Conservation (phyloP, 1,140 invertebrate species). For the Aphaenogaster floridana region DNA sequence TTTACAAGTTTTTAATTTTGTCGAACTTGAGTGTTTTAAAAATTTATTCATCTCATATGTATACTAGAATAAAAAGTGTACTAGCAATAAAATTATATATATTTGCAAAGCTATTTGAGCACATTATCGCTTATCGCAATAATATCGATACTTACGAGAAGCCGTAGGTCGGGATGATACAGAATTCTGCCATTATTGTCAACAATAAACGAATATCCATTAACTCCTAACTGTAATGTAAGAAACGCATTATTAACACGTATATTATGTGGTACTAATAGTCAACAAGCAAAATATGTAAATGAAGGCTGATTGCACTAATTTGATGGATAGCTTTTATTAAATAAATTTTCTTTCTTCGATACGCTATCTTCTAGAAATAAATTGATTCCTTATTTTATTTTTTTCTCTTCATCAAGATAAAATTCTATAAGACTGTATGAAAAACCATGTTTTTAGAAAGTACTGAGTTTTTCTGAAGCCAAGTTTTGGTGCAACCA, state of each 20-base stretch:
- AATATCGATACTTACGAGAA: slow-evolving; percentile 90
- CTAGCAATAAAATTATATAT: slow-evolving; percentile 4
- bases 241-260: background rate
- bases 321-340: background rate
- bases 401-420: background rate
- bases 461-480: background rate
- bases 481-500: background rate
- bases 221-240: slow-evolving; percentile 94
- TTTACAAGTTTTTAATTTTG: background rate
- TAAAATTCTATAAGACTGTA: background rate
- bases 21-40: background rate
- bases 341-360: background rate
- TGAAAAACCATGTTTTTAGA: background rate
- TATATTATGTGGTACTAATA: background rate
- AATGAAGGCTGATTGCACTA: background rate
- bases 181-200: slow-evolving; percentile 99
- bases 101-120: background rate
- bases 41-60: background rate
- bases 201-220: slow-evolving; percentile 98
- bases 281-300: slow-evolving; percentile 20
- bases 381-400: too few species aligned
- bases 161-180: slow-evolving; percentile 98
- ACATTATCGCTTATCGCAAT: background rate
- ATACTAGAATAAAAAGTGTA: background rate
- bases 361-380: background rate